Evolutionary conservation across 2,113 vertebrate species (phyloP).

Genomic region (Nyctereutes procyonoides): DNA sequence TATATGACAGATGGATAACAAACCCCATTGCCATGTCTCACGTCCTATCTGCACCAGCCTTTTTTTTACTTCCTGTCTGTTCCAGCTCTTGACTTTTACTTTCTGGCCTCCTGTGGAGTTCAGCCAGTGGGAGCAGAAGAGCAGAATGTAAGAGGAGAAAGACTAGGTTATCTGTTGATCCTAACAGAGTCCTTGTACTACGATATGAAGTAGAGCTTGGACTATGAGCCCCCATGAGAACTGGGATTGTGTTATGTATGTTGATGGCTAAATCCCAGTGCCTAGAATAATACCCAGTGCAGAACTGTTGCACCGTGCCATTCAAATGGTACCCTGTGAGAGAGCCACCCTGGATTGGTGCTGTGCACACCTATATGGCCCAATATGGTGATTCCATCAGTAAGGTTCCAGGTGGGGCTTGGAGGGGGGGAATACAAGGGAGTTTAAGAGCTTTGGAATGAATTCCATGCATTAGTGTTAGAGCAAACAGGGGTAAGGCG

Average conservation of each 20-base stretch:
- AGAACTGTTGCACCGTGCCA: fast-evolving
- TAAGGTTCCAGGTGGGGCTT: neutral
- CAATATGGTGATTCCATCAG: neutral
- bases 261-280: fast-evolving
- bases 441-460: neutral
- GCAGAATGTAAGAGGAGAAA: neutral
- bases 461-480: neutral
- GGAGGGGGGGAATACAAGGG: neutral
- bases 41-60: fast-evolving
- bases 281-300: no score
- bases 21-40: neutral
- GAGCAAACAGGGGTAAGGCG: neutral
- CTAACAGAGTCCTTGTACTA: neutral
- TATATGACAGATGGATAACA: fast-evolving
- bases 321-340: neutral
- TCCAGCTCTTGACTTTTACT: fast-evolving
- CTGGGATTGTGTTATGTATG: neutral
- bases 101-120: neutral
- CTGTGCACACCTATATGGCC: neutral
- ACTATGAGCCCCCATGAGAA: neutral
- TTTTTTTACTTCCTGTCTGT: neutral
- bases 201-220: no score
- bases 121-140: neutral
- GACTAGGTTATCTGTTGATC: neutral
- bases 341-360: neutral